Evolutionary conservation across 2,797 vertebrate genomes (phyloP).

Genomic region (Lutjanus campechanus): DNA sequence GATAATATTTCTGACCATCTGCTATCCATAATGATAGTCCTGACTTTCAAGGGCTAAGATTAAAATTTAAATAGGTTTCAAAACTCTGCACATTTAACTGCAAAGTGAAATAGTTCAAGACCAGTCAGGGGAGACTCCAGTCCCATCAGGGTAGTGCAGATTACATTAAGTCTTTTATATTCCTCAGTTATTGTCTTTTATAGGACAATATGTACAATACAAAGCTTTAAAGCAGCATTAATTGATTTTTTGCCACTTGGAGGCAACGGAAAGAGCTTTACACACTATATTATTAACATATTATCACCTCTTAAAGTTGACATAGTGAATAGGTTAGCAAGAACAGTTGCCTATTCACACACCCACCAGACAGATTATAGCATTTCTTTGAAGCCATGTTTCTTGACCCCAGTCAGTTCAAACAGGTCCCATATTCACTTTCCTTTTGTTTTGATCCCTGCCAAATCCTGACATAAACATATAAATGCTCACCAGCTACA

Average conservation of each 20-base stretch:
- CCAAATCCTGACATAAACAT: not conserved
- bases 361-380: not conserved
- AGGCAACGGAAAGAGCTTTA: conserved; percentile 8
- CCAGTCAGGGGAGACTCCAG: conserved; percentile 23
- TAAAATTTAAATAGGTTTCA: conserved; percentile 90
- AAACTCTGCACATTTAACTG: conserved; percentile 66
- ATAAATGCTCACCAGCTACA: not conserved
- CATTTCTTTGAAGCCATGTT: not conserved
- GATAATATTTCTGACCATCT: conserved; percentile 81
- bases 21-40: conserved; percentile 85
- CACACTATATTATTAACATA: not conserved
- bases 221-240: conserved; percentile 14
- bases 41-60: conserved; percentile 88
- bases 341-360: not conserved
- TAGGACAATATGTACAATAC: not conserved
- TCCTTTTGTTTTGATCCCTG: not conserved
- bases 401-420: not conserved
- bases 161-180: conserved; percentile 81
- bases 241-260: conserved; percentile 10
- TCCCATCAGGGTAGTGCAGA: conserved; percentile 16
- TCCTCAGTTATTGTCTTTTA: conserved; percentile 52
- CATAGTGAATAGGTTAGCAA: not conserved
- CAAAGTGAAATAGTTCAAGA: conserved; percentile 44
- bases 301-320: conserved; percentile 17
- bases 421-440: not conserved